phyloP scores from a whole-genome alignment of 2,888 invertebrate species.

The Serripes groenlandicus region DNA sequence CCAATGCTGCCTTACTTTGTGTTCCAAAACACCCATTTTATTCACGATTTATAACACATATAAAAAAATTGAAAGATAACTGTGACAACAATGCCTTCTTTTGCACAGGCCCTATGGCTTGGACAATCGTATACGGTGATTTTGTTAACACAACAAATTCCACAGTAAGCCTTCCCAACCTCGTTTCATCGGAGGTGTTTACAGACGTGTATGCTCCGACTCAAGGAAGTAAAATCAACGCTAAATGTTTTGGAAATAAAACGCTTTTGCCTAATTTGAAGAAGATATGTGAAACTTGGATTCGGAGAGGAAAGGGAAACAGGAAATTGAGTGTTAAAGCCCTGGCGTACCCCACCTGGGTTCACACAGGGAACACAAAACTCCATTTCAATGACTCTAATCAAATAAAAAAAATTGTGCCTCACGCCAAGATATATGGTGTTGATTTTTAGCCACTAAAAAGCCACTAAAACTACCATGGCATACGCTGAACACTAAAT shows the following conservation, averaged over 20 bases:
- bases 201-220: background rate
- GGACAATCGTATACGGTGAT: background rate
- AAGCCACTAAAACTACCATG: too few relatives aligned
- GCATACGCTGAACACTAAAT: too few relatives aligned
- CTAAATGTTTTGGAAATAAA: background rate
- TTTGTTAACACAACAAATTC: background rate
- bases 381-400: background rate
- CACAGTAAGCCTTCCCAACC: background rate
- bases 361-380: background rate
- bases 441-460: background rate
- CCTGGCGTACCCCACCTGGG: background rate
- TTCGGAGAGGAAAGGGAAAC: background rate
- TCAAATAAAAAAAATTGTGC: background rate
- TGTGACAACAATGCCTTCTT: background rate
- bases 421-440: background rate
- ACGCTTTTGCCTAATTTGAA: background rate
- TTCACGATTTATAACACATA: background rate
- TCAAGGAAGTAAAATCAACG: background rate
- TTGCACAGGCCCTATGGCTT: background rate
- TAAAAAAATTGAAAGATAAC: background rate
- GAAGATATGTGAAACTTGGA: background rate
- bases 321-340: background rate
- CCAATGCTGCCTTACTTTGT: background rate
- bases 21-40: background rate
- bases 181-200: background rate